Percentiles rank a stretch among this genome's conserved stretches.
Conservation (phyloP, 1,140 invertebrate species). For the Drosophila nikananu region DNA sequence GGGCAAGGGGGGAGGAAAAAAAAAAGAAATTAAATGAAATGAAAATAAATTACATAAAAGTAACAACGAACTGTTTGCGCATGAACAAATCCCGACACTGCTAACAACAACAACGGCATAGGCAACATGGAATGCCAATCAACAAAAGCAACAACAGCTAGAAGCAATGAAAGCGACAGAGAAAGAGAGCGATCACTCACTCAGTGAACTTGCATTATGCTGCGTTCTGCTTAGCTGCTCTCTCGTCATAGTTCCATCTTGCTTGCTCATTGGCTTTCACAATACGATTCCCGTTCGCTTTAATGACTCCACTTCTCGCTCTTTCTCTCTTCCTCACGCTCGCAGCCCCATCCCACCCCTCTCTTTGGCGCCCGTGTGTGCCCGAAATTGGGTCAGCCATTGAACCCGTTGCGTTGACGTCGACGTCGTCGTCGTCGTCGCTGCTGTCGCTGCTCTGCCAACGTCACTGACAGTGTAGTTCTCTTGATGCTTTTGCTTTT, state of each 20-base stretch:
- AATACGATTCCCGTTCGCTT: constrained; percentile 70
- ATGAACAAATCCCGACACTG: constrained; percentile 45
- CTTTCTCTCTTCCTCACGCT: constrained; percentile 21
- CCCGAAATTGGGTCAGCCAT: constrained; percentile 82
- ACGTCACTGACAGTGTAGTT: constrained; percentile 17
- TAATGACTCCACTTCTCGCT: constrained; percentile 52
- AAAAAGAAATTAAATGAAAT: constrained; percentile 64
- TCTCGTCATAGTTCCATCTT: constrained; percentile 12
- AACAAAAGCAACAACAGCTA: constrained; percentile 45
- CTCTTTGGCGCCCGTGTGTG: constrained; percentile 54
- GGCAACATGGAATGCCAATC: constrained; percentile 50
- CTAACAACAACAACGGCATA: constrained; percentile 13
- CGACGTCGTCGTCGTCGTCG: constrained; percentile 6
- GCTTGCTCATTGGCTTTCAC: constrained; percentile 63
- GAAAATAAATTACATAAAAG: constrained; percentile 81
- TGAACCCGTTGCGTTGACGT: constrained; percentile 78
- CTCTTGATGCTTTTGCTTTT: constrained; percentile 22
- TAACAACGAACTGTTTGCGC: constrained; percentile 74
- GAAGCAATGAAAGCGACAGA: constrained; percentile 41
- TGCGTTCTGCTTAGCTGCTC: constrained; percentile 54
- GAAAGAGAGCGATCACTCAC: constrained; percentile 33
- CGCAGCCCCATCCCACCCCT: constrained; percentile 6
- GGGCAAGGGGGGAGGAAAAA: constrained; percentile 12
- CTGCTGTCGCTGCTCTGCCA: constrained; percentile 22
- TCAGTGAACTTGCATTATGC: constrained; percentile 56